A percentile compares a stretch with the other conserved stretches of the same genome.
These are phyloP conservation scores for Neoarius graeffei DNA, from an alignment of 2,113 vertebrate species.

Conservation along the genomic window DNA sequence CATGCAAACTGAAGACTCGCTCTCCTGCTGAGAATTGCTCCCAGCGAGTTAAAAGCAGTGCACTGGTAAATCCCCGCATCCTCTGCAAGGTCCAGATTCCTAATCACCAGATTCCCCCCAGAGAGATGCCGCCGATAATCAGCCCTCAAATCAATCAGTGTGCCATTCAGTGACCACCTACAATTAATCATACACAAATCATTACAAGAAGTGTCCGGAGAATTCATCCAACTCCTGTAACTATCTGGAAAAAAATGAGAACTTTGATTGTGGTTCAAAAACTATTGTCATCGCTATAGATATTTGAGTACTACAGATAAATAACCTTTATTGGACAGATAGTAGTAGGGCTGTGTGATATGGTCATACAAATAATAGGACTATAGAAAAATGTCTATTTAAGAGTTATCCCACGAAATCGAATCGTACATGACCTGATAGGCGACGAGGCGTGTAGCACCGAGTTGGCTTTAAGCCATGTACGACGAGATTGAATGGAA, in stretches of 20 bases:
- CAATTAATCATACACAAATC: constrained; percentile 46
- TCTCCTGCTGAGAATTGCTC: constrained; percentile 89
- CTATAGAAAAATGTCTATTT: too few relatives aligned
- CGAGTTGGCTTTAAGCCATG: too few relatives aligned
- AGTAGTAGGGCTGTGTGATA: background rate
- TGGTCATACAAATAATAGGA: background rate
- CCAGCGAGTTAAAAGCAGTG: constrained; percentile 89
- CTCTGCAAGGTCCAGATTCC: constrained; percentile 83
- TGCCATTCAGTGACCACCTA: constrained; percentile 96
- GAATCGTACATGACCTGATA: too few relatives aligned
- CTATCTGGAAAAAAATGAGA: background rate
- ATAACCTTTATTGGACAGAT: background rate
- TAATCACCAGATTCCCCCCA: constrained; percentile 92
- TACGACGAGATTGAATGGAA: too few relatives aligned
- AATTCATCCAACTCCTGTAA: background rate
- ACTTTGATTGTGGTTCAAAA: background rate
- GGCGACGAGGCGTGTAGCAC: too few relatives aligned
- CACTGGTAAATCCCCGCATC: constrained; percentile 92
- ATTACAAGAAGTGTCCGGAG: background rate
- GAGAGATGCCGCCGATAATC: constrained; percentile 87
- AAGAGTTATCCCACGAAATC: too few relatives aligned
- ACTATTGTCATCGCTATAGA: background rate
- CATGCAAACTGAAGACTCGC: constrained; percentile 92
- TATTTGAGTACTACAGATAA: background rate
- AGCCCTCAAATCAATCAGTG: constrained; percentile 81